phyloP scores from a whole-genome alignment of 1,140 invertebrate genomes.

The Macrosteles quadrilineatus region DNA sequence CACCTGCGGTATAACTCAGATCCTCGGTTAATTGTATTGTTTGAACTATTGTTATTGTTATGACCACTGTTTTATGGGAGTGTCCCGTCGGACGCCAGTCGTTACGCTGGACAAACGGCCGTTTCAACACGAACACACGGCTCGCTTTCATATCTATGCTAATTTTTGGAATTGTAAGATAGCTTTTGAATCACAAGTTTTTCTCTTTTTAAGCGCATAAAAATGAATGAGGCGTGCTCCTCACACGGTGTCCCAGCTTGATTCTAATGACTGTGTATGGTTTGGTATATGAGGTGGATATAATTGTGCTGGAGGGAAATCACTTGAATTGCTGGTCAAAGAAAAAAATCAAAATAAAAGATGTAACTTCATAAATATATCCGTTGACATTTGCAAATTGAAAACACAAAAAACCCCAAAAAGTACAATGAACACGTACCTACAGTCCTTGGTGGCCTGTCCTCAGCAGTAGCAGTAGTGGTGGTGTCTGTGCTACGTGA shows the following conservation, averaged over 20 bases:
- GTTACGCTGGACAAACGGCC: slow-evolving; percentile 1
- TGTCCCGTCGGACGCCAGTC: neutral
- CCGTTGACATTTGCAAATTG: no score
- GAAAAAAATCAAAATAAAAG: no score
- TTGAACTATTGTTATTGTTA: slow-evolving; percentile 27
- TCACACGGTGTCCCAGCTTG: neutral
- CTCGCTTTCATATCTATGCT: slow-evolving; percentile 25
- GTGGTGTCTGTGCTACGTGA: no score
- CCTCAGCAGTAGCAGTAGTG: no score
- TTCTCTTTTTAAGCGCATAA: neutral
- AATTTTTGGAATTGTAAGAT: slow-evolving; percentile 23
- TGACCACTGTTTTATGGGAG: slow-evolving; percentile 21
- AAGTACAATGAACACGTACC: no score
- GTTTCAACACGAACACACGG: slow-evolving; percentile 18
- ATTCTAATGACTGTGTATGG: no score
- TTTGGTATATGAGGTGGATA: no score
- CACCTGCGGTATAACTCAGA: slow-evolving; percentile 17
- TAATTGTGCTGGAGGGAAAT: no score
- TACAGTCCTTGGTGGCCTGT: no score
- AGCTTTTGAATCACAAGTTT: slow-evolving; percentile 22
- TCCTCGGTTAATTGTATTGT: slow-evolving; percentile 19
- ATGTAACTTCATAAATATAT: no score
- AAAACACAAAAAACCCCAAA: no score
- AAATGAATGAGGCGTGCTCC: neutral
- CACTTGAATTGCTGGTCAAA: no score